Percentiles rank a stretch among this genome's conserved stretches.
phyloP scores from a whole-genome alignment of 2,113 vertebrate species.

The Pseudopipra pipra region DNA sequence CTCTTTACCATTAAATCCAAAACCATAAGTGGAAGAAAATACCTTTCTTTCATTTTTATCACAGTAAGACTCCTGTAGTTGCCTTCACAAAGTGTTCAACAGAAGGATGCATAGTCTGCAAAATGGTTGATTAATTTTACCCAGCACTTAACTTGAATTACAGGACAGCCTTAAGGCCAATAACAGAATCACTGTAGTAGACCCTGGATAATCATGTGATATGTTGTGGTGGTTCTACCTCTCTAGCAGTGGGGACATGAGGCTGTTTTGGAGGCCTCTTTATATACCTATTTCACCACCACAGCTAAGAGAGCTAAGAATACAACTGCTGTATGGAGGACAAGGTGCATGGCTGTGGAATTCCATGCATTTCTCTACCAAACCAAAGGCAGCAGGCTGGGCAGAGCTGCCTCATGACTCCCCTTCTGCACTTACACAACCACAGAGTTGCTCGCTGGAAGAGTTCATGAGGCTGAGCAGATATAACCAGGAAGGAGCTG shows the following conservation, averaged over 20 bases:
- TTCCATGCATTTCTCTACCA: not conserved
- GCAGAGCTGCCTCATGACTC: not conserved
- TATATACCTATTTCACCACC: not conserved
- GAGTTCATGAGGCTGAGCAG: not conserved
- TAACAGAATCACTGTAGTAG: not conserved
- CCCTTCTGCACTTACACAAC: not conserved
- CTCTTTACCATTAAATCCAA: not conserved
- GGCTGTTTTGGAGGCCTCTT: not conserved
- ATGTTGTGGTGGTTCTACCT: not conserved
- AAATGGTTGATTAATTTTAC: not conserved
- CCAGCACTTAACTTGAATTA: not conserved
- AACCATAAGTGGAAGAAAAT: not conserved
- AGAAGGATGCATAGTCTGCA: not conserved
- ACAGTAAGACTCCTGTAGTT: not conserved
- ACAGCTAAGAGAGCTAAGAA: not conserved
- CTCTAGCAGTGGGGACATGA: not conserved
- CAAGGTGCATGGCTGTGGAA: not conserved
- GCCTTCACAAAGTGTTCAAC: not conserved
- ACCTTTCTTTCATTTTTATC: not conserved
- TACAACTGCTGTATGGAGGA: not conserved
- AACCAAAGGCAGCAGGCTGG: not conserved
- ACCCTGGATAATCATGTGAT: not conserved
- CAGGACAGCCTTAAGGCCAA: not conserved
- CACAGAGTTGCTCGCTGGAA: not conserved
- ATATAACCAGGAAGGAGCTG: not conserved